Evolutionary conservation across 2,113 vertebrate species (phyloP).

Genomic region (Python bivittatus): DNA sequence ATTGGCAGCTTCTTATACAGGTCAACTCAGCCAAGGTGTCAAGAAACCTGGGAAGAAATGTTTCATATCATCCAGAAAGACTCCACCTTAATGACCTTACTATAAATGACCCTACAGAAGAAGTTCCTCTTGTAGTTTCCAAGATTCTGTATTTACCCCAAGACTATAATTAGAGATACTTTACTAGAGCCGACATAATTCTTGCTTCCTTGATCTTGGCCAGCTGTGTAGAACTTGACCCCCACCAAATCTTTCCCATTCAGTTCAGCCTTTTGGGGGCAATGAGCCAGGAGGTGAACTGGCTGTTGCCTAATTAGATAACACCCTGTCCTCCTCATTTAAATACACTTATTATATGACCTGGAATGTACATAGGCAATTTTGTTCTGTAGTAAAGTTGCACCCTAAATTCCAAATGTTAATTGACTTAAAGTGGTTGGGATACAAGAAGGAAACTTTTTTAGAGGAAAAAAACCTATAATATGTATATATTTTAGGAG

Average conservation of each 20-base stretch:
- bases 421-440: not conserved
- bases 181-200: not conserved
- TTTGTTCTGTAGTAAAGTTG: not conserved
- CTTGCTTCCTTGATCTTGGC: not conserved
- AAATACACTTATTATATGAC: not conserved
- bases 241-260: not conserved
- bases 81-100: not conserved
- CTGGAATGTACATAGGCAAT: not conserved
- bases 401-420: not conserved
- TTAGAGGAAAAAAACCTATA: not conserved
- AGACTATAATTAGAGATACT: not conserved
- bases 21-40: not conserved
- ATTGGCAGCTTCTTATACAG: not conserved
- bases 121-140: not conserved
- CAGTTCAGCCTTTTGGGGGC: not conserved
- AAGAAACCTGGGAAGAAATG: not conserved
- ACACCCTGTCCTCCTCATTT: not conserved
- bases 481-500: rapidly evolving
- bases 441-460: not conserved
- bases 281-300: not conserved
- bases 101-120: not conserved
- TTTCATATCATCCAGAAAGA: not conserved
- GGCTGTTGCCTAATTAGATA: not conserved
- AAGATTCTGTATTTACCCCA: not conserved
- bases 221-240: not conserved